These are phyloP conservation scores for Papilio polyxenes DNA, from an alignment of 1,140 invertebrate genomes.

Conservation along the genomic window DNA sequence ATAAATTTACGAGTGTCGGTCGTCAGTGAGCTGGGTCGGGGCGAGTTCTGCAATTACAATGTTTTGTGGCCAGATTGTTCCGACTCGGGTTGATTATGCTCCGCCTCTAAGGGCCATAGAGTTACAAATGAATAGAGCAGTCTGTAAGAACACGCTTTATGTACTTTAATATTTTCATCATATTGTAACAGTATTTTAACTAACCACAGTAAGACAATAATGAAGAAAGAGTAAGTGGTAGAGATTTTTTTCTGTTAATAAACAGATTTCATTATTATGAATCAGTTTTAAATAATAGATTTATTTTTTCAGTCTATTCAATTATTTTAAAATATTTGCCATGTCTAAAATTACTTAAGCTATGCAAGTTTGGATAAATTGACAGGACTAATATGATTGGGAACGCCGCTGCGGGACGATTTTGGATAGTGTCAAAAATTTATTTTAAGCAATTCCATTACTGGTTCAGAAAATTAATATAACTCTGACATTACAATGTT, in stretches of 20 bases:
- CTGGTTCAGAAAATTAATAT: not conserved
- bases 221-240: too few relatives aligned
- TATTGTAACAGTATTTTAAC: too few relatives aligned
- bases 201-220: not conserved
- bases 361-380: slow-evolving; percentile 38
- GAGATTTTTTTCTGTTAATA: not conserved
- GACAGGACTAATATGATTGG: slow-evolving; percentile 51
- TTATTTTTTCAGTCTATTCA: not conserved
- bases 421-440: not conserved
- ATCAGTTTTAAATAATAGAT: too few relatives aligned
- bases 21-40: not conserved
- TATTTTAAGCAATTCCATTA: not conserved
- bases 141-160: not conserved
- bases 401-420: slow-evolving; percentile 44
- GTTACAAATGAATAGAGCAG: slow-evolving; percentile 39
- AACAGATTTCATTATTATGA: too few relatives aligned
- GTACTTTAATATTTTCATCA: not conserved
- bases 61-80: slow-evolving; percentile 57
- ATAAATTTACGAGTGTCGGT: slow-evolving; percentile 34
- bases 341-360: slow-evolving; percentile 42
- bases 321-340: not conserved
- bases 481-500: too few relatives aligned
- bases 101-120: slow-evolving; percentile 48
- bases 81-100: slow-evolving; percentile 53
- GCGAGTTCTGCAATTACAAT: slow-evolving; percentile 52